Evolutionary conservation across 2,797 vertebrate genomes (phyloP).

Genomic region (Onychomys leucogaster): DNA sequence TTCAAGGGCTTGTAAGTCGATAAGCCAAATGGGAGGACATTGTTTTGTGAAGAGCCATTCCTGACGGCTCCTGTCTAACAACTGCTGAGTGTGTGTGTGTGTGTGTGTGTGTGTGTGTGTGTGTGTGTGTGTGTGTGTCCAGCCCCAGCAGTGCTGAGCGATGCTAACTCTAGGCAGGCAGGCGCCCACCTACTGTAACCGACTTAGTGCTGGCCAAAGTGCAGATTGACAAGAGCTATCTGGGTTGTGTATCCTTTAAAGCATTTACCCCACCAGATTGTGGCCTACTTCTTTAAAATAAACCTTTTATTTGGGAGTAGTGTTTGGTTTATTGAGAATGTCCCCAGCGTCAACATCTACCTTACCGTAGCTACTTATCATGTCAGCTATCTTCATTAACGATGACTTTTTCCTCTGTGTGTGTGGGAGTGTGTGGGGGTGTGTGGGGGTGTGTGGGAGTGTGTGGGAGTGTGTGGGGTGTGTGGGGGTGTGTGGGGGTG

Average conservation of each 20-base stretch:
- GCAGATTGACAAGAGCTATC: not conserved
- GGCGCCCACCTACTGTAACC: not conserved
- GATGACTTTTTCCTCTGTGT: not conserved
- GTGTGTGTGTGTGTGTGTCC: too few species aligned
- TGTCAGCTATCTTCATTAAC: not conserved
- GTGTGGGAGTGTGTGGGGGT: too few species aligned
- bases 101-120: not conserved
- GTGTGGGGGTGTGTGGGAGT: too few species aligned
- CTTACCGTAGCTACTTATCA: not conserved
- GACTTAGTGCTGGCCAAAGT: not conserved
- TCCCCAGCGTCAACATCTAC: not conserved
- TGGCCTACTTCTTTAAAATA: conserved; percentile 22
- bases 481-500: too few species aligned
- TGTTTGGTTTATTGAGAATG: not conserved
- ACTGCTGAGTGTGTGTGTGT: not conserved
- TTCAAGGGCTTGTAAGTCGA: not conserved
- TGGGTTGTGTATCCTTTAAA: not conserved
- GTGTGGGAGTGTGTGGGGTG: too few species aligned
- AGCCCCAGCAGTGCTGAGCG: rapidly evolving
- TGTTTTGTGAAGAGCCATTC: not conserved
- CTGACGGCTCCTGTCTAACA: too few species aligned
- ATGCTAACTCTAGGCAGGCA: not conserved
- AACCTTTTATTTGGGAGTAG: conserved; percentile 2
- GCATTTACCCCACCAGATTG: not conserved
- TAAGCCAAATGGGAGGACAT: not conserved